Conservation (phyloP, 2,797 vertebrate species). For the Alauda arvensis region DNA sequence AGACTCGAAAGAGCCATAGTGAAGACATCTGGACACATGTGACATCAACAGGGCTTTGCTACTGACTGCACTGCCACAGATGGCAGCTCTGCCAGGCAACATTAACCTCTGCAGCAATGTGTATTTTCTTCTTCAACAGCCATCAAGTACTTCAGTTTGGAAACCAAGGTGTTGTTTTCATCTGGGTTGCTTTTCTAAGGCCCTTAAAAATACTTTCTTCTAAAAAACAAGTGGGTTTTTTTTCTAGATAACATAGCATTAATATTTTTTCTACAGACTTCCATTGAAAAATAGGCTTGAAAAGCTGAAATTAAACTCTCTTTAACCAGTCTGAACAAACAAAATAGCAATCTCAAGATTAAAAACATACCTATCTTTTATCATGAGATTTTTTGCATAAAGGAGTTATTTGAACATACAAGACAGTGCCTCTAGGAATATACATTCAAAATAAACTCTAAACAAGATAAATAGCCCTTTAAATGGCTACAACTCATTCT, state of each 20-base stretch:
- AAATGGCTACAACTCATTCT: neutral
- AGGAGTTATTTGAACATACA: neutral
- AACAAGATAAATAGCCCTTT: neutral
- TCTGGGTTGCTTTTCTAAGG: neutral
- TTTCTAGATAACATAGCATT: neutral
- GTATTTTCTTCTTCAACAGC: neutral
- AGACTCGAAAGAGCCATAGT: neutral
- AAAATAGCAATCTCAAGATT: neutral
- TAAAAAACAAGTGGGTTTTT: neutral
- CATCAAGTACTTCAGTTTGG: neutral
- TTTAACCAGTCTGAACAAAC: neutral
- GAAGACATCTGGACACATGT: neutral
- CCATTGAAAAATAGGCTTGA: neutral
- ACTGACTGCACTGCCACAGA: neutral
- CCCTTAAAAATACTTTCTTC: neutral
- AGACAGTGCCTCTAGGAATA: neutral
- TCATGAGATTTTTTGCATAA: neutral
- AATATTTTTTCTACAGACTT: neutral
- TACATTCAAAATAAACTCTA: neutral
- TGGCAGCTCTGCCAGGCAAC: accelerated
- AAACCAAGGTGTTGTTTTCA: neutral
- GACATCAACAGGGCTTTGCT: neutral
- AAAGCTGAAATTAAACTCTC: neutral
- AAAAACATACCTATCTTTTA: neutral
- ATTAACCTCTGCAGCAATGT: neutral